These are phyloP conservation scores for Brachypalpus laphriformis DNA, from an alignment of 2,888 invertebrate species.

Conservation along the genomic window DNA sequence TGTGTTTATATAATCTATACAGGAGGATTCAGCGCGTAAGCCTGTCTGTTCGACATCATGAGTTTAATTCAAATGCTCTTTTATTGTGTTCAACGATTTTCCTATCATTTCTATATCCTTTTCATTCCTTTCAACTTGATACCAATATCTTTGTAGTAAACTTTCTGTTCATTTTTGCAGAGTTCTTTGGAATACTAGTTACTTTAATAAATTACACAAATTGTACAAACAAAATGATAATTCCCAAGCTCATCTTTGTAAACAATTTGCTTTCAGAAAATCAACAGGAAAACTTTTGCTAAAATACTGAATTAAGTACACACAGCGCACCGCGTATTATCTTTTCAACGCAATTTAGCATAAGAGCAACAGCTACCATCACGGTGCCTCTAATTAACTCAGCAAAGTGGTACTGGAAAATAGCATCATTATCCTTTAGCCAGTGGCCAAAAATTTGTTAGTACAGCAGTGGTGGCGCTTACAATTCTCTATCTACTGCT, in stretches of 20 bases:
- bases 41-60: too few relatives aligned
- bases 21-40: too few relatives aligned
- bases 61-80: too few relatives aligned
- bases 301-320: background rate
- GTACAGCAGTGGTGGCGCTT: slow-evolving; percentile 7
- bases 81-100: too few relatives aligned
- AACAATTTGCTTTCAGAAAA: background rate
- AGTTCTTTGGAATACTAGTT: too few relatives aligned
- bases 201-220: background rate
- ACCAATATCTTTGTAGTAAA: too few relatives aligned
- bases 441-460: slow-evolving; percentile 20
- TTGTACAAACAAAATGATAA: background rate
- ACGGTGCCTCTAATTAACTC: background rate
- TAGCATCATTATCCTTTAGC: slow-evolving; percentile 17
- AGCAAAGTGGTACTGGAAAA: background rate
- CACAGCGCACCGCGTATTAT: background rate
- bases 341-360: slow-evolving; percentile 22
- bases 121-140: too few relatives aligned
- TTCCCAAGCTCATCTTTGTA: background rate
- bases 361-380: background rate
- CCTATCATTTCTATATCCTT: too few relatives aligned
- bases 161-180: too few relatives aligned
- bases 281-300: background rate
- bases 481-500: slow-evolving; percentile 29
- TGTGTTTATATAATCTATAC: too few relatives aligned